phyloP scores from a whole-genome alignment of 1,140 invertebrate genomes.

The Solenopsis invicta region DNA sequence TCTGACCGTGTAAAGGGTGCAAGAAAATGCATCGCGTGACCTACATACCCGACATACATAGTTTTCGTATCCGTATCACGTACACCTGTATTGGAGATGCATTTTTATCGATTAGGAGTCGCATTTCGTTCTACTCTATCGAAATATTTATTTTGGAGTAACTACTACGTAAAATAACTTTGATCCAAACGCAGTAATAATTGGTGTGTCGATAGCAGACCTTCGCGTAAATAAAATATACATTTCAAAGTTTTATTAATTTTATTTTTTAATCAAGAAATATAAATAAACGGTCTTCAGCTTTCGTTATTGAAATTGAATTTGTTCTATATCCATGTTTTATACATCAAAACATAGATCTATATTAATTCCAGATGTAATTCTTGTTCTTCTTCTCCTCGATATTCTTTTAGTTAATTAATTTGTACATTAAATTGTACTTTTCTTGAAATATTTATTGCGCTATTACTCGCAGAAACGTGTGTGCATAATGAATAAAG shows the following conservation, averaged over 20 bases:
- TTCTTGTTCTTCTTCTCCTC: not conserved
- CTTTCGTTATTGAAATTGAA: not conserved
- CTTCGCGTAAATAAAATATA: not conserved
- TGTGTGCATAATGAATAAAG: not conserved
- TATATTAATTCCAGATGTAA: no score
- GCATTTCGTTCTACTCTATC: not conserved
- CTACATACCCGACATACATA: conserved; percentile 46
- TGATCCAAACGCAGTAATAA: not conserved
- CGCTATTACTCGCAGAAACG: not conserved
- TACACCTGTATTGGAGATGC: conserved; percentile 7
- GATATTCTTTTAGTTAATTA: not conserved
- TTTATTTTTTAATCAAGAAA: not conserved
- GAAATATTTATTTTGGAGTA: conserved; percentile 18
- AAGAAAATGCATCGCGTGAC: conserved; percentile 53
- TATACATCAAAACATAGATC: not conserved
- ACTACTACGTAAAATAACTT: not conserved
- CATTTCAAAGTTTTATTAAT: not conserved
- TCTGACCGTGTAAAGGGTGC: conserved; percentile 22
- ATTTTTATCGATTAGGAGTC: conserved; percentile 46
- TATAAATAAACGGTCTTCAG: not conserved
- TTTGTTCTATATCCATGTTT: not conserved
- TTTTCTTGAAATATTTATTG: not conserved
- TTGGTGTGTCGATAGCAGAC: not conserved
- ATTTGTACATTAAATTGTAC: not conserved
- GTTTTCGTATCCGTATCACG: conserved; percentile 35